phyloP scores from a whole-genome alignment of 2,113 vertebrate genomes.

The Phaethon lepturus region DNA sequence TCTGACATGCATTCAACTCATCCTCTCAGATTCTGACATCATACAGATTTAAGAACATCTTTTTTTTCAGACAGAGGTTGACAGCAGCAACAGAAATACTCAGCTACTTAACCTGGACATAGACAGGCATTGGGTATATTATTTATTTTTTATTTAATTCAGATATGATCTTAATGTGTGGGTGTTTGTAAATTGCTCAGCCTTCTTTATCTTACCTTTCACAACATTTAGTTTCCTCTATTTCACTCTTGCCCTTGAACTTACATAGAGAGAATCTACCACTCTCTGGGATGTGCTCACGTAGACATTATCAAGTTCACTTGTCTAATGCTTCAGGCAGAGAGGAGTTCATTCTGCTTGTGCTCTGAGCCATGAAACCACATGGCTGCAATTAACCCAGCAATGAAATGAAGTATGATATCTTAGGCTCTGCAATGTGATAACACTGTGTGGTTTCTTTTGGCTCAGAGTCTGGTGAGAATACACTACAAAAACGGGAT shows the following conservation, averaged over 20 bases:
- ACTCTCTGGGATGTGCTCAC: not conserved
- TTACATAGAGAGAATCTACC: not conserved
- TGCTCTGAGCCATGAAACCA: not conserved
- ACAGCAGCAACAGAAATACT: not conserved
- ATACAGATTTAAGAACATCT: not conserved
- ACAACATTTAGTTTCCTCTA: not conserved
- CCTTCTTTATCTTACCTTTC: not conserved
- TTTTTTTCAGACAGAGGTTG: not conserved
- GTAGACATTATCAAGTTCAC: not conserved
- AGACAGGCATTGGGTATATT: not conserved
- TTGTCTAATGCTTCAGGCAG: not conserved
- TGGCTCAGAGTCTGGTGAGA: not conserved
- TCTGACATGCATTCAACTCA: not conserved
- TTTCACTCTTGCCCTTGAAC: not conserved
- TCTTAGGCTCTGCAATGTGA: not conserved
- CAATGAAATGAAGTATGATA: not conserved
- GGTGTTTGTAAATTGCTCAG: not conserved
- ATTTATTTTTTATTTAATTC: not conserved
- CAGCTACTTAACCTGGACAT: not conserved
- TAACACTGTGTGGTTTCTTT: not conserved
- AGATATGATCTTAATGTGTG: not conserved
- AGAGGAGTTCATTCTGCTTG: conserved; percentile 5
- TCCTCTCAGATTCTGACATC: not conserved
- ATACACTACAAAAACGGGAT: not conserved
- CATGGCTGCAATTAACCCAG: conserved; percentile 11